Conservation (phyloP, 2,113 vertebrate species). For the Dolichotis patagonum region DNA sequence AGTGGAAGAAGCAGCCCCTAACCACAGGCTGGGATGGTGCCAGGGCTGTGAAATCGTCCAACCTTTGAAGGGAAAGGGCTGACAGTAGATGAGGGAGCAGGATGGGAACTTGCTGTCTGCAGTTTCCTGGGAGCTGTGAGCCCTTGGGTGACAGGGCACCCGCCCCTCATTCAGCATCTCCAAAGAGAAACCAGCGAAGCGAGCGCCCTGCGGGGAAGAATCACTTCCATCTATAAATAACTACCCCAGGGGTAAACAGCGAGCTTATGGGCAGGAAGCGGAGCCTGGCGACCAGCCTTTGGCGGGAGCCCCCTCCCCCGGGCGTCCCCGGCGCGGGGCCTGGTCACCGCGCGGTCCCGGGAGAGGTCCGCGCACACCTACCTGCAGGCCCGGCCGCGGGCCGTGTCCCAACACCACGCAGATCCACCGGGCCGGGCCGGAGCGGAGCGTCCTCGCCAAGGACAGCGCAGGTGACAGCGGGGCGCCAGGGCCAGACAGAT, state of each 20-base stretch:
- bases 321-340: not conserved
- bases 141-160: not conserved
- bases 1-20: not conserved
- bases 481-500: not conserved
- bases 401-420: not conserved
- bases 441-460: not conserved
- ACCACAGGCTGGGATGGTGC: not conserved
- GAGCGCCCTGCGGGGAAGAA: not conserved
- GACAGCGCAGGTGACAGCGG: not conserved
- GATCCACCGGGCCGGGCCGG: not conserved
- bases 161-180: not conserved
- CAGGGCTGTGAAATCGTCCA: not conserved
- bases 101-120: fast-evolving
- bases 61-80: not conserved
- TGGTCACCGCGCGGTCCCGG: not conserved
- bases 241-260: slow-evolving; percentile 10
- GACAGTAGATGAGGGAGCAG: not conserved
- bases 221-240: slow-evolving; percentile 52
- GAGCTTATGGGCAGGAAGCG: not conserved
- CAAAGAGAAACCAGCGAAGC: not conserved
- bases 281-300: not conserved
- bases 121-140: not conserved
- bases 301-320: not conserved
- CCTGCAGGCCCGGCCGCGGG: not conserved
- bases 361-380: not conserved